Evolutionary conservation across 2,888 invertebrate genomes (phyloP).

Genomic region (Rhagium mordax): DNA sequence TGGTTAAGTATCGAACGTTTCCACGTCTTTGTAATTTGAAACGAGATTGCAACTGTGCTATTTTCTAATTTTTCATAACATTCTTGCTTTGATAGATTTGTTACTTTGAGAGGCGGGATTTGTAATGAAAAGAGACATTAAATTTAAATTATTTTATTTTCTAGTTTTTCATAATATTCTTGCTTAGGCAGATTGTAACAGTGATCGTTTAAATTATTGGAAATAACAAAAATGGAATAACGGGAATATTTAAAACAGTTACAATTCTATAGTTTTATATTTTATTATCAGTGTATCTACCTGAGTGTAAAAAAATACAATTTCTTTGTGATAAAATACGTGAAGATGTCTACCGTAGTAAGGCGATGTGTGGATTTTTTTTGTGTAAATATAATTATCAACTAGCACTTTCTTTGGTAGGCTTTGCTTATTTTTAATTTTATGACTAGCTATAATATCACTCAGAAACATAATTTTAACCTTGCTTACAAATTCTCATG

Average conservation of each 20-base stretch:
- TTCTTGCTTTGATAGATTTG: not conserved
- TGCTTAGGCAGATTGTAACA: constrained; percentile 37
- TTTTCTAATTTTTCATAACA: too few relatives aligned
- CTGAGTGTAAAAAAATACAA: constrained; percentile 66
- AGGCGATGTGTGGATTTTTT: constrained; percentile 50
- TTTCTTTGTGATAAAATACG: constrained; percentile 60
- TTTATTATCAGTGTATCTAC: constrained; percentile 55
- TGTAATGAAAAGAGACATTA: not conserved
- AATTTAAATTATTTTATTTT: constrained; percentile 35
- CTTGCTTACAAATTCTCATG: constrained; percentile 40
- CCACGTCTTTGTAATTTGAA: too few relatives aligned
- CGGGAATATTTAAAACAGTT: constrained; percentile 39
- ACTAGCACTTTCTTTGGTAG: constrained; percentile 67
- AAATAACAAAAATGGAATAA: constrained; percentile 49
- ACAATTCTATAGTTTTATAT: constrained; percentile 39
- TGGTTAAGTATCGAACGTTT: too few relatives aligned
- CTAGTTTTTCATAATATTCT: constrained; percentile 39
- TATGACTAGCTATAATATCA: constrained; percentile 68
- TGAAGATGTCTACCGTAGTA: constrained; percentile 58
- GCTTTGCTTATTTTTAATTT: constrained; percentile 60
- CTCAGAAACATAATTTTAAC: constrained; percentile 57
- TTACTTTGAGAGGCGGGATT: constrained; percentile 4
- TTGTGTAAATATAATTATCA: constrained; percentile 53
- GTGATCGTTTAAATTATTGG: constrained; percentile 30
- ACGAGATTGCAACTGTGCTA: too few relatives aligned